These are phyloP conservation scores for Dromococcyx pavoninus DNA, from an alignment of 2,797 vertebrate species.

Conservation along the genomic window DNA sequence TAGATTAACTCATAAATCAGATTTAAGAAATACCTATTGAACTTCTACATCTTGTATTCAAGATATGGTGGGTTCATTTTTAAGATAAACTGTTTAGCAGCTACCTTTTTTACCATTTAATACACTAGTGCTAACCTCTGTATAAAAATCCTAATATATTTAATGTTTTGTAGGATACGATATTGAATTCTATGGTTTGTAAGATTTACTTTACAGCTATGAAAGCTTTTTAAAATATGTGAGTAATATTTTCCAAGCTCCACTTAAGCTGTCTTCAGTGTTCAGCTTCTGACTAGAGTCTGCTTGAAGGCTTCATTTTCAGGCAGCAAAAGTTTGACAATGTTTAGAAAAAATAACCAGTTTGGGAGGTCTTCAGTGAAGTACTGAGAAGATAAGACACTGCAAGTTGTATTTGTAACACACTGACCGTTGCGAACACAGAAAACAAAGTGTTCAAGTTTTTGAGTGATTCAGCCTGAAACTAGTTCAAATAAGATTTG, in stretches of 20 bases:
- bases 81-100: constrained; percentile 11
- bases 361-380: neutral
- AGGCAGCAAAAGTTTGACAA: neutral
- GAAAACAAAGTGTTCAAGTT: neutral
- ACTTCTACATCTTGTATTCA: neutral
- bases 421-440: neutral
- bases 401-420: neutral
- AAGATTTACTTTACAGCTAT: neutral
- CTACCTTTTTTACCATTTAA: neutral
- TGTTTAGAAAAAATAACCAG: neutral
- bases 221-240: neutral
- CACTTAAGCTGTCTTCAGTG: neutral
- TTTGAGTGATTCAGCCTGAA: neutral
- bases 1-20: constrained; percentile 2
- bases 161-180: neutral
- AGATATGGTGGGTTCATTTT: neutral
- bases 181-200: neutral
- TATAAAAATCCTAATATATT: neutral
- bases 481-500: neutral
- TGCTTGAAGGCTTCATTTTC: neutral
- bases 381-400: neutral
- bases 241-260: neutral
- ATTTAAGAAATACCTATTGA: neutral
- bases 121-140: neutral
- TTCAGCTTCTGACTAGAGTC: neutral